Base-by-base conservation (phyloP, 2,797 vertebrate species). In the Coilia nasus region DNA sequence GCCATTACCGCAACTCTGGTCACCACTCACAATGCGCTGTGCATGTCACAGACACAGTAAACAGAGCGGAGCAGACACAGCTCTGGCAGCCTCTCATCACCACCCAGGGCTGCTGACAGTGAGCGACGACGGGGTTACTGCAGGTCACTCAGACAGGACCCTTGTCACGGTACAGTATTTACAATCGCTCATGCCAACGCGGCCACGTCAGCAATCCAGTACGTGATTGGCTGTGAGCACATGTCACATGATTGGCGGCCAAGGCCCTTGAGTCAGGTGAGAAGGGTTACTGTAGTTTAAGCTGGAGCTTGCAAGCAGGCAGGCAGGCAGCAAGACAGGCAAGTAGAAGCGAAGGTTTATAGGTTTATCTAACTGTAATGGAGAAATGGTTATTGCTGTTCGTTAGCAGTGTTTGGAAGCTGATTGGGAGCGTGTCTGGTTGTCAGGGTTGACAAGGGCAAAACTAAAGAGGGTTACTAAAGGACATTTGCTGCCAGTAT, bases 271-370 rank as follows among this genome's bases (percentile, higher is more conserved):
- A 54, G 14, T 15, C 62, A 64, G 62, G 23, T 6, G 64, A 35
- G 14, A 35, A 44, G 81, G 90, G 90, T 91, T 88, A 93, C 88
- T 92, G 41, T 14, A 88, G 93, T 31, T 71, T 71, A 71, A 35
- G 31, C 3, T 19, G 23, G 9, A 9, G 9, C 2, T 14, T 28
- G 23, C 25, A 28, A 10, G 11, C 6, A 15, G 7, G 44, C 19
- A 46, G 50, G 62, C 41, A 67, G 10, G 21, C 81, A 71, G 64
- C 28, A 41, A 46, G 28, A 44, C 41, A 54, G 5, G 21, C 4
- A 12, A 23, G 17, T 19, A 17, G 35, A 17, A 6, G 35, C 2
- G 57, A 2, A 21, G 57, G 57, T 41, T 54, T 2, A n/a, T n/a
- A 3, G 19, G 15, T 41, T 15, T 82, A 81, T 87, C 85, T 82